A percentile compares a stretch with the other conserved stretches of the same genome.
Conservation (phyloP, 2,797 vertebrate species). For the Platalea minor region DNA sequence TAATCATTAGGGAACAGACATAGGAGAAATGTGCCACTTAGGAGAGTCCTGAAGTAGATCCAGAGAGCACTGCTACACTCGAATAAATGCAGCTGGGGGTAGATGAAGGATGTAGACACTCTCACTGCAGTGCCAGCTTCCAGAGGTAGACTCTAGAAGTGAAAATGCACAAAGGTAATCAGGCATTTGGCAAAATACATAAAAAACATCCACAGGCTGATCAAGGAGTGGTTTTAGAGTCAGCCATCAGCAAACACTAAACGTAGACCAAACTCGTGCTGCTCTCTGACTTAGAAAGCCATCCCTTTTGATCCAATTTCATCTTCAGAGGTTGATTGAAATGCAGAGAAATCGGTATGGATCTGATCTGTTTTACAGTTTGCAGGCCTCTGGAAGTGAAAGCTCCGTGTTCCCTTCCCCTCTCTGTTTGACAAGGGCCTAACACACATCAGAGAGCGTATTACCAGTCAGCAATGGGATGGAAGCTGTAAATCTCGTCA, state of each 20-base stretch:
- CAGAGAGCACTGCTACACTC: background rate
- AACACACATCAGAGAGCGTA: rapidly evolving
- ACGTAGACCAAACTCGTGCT: rapidly evolving
- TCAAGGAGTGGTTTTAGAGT: background rate
- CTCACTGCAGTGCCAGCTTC: background rate
- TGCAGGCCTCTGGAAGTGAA: background rate
- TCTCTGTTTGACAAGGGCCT: background rate
- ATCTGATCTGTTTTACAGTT: background rate
- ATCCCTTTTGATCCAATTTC: background rate
- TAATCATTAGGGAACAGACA: background rate
- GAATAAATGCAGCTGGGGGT: background rate
- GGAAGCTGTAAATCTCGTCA: rapidly evolving
- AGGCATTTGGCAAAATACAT: background rate
- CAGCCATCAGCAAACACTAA: background rate
- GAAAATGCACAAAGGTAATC: background rate
- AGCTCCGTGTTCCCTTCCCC: background rate
- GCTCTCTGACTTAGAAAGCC: background rate
- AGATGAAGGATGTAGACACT: background rate
- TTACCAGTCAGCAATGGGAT: rapidly evolving
- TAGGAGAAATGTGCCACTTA: background rate
- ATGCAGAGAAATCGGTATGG: background rate
- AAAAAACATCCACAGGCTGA: background rate
- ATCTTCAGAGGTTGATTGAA: background rate
- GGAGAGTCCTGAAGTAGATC: background rate
- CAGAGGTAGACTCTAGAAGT: background rate